Conservation (phyloP, 2,113 vertebrate genomes). For the Nothoprocta pentlandii region DNA sequence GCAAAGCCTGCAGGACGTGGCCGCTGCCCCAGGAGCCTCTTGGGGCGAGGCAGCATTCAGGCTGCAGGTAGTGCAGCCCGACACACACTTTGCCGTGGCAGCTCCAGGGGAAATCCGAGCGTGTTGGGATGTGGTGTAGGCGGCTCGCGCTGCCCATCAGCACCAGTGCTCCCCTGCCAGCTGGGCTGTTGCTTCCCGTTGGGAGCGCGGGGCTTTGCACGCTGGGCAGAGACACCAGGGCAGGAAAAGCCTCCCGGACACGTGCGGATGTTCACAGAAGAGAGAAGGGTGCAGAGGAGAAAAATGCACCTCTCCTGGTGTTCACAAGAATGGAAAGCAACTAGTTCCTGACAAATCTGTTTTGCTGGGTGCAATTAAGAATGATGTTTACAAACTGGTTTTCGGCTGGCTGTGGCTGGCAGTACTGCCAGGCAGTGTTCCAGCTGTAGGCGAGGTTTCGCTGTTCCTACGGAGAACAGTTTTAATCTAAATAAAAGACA, state of each 20-base stretch:
- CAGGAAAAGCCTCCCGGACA: not conserved
- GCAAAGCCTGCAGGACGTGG: rapidly evolving
- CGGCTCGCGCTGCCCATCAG: not conserved
- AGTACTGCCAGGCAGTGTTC: slow-evolving; percentile 23
- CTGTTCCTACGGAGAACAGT: not conserved
- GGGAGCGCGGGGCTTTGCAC: rapidly evolving
- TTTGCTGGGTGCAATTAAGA: slow-evolving; percentile 36
- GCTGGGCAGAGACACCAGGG: rapidly evolving
- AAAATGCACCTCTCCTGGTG: not conserved
- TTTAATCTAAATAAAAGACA: slow-evolving; percentile 54
- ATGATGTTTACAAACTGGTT: slow-evolving; percentile 15
- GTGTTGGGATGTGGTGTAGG: not conserved
- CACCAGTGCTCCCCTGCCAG: not conserved
- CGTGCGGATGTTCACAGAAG: not conserved
- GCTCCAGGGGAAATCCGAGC: not conserved
- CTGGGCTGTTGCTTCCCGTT: not conserved
- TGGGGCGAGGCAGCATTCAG: not conserved
- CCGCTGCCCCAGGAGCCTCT: not conserved
- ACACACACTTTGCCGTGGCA: not conserved
- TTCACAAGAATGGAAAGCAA: not conserved
- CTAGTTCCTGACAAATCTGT: not conserved
- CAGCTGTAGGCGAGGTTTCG: not conserved
- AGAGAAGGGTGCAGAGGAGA: not conserved
- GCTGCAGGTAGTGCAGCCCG: not conserved
- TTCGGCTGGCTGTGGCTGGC: slow-evolving; percentile 15